A percentile compares a stretch with the other conserved stretches of the same genome.
These are phyloP conservation scores for Epistrophella euchroma DNA, from an alignment of 2,888 invertebrate species.

Conservation along the genomic window DNA sequence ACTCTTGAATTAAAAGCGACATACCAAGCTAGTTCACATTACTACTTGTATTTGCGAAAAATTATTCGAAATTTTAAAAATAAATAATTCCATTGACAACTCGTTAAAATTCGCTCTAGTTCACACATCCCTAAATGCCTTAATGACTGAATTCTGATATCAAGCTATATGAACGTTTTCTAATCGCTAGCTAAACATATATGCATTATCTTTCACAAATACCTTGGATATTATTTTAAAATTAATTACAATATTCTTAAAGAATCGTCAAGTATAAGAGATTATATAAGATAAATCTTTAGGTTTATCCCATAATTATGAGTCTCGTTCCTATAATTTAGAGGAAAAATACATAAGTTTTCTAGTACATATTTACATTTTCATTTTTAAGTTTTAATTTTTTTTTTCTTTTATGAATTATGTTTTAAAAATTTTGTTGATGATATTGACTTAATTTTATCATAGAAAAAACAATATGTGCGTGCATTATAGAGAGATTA, in stretches of 20 bases:
- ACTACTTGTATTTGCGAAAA: background rate
- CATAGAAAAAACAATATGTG: slow-evolving; percentile 8
- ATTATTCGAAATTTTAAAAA: background rate
- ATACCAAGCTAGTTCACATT: too few species aligned
- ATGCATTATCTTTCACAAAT: slow-evolving; percentile 20
- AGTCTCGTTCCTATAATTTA: slow-evolving; percentile 61
- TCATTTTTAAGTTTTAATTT: background rate
- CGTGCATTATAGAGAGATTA: slow-evolving; percentile 18
- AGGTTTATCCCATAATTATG: slow-evolving; percentile 56
- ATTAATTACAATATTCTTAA: slow-evolving; percentile 19
- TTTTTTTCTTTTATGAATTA: slow-evolving; percentile 10
- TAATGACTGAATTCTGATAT: slow-evolving; percentile 16
- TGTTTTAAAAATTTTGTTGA: background rate
- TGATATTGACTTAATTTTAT: background rate
- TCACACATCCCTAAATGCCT: background rate
- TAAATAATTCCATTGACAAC: background rate
- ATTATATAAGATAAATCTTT: slow-evolving; percentile 3
- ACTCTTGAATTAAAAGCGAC: too few species aligned
- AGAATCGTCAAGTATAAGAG: background rate
- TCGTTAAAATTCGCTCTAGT: background rate
- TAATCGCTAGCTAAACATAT: slow-evolving; percentile 20
- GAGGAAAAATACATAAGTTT: slow-evolving; percentile 44
- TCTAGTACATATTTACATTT: slow-evolving; percentile 3
- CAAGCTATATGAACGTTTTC: slow-evolving; percentile 6
- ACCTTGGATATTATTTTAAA: slow-evolving; percentile 31